A percentile compares a stretch with the other conserved stretches of the same genome.
These are phyloP conservation scores for Enteromius anoplus DNA, from an alignment of 2,797 vertebrate genomes.

Conservation along the genomic window DNA sequence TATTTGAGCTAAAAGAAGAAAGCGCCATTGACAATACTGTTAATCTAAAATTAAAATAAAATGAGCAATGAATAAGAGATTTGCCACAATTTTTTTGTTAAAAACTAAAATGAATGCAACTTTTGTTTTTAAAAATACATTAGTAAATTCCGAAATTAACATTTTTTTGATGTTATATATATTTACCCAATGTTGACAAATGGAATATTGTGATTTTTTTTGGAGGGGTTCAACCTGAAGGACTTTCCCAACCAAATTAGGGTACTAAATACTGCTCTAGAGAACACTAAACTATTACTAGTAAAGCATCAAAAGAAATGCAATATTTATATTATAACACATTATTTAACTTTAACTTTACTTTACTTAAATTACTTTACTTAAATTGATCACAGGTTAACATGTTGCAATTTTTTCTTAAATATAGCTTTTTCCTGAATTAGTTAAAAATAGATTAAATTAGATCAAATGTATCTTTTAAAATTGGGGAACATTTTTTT, in stretches of 20 bases:
- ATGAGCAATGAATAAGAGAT: background rate
- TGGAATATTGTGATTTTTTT: background rate
- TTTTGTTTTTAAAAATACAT: background rate
- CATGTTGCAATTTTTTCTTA: background rate
- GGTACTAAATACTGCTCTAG: background rate
- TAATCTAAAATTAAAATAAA: background rate
- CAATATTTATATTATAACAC: no score
- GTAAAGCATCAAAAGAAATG: background rate
- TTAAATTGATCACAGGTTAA: background rate
- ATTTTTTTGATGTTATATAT: background rate
- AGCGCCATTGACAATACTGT: background rate
- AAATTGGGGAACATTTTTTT: background rate
- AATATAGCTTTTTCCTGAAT: background rate
- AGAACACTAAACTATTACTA: background rate
- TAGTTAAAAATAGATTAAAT: background rate
- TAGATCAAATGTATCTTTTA: background rate
- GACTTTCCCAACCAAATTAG: constrained; percentile 24
- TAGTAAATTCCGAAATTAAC: background rate
- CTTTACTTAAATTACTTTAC: no score
- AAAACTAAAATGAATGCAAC: background rate
- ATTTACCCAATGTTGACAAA: background rate
- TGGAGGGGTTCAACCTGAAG: background rate
- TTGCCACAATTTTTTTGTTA: background rate
- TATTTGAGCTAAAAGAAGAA: background rate
- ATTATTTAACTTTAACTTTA: no score